These are phyloP conservation scores for Cladorhizidae sp. DNA, from an alignment of 37 sponge, comb jelly and placozoan species.

Conservation along the genomic window DNA sequence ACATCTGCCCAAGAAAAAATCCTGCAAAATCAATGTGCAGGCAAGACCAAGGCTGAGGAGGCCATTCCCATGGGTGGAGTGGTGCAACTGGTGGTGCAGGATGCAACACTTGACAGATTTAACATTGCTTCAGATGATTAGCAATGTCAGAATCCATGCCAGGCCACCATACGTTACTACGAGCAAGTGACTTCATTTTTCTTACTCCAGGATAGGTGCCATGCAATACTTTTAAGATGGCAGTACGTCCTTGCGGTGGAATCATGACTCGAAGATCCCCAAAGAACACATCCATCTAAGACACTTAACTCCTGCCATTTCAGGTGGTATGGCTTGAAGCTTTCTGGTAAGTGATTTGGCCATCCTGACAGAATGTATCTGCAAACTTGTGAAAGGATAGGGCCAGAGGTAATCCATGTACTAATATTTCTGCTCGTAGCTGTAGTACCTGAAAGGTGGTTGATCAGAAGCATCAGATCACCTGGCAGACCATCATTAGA, in stretches of 20 bases:
- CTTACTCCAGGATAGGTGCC: not conserved
- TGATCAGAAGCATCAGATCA: no score
- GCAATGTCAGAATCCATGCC: not conserved
- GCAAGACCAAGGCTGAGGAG: not conserved
- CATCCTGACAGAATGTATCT: no score
- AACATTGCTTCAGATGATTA: not conserved
- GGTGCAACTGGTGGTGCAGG: not conserved
- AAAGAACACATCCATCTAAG: no score
- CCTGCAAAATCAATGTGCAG: not conserved
- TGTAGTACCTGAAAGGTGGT: no score
- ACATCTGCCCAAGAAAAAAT: not conserved
- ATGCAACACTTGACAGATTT: not conserved
- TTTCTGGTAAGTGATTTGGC: no score
- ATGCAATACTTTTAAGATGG: not conserved
- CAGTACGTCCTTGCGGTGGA: not conserved
- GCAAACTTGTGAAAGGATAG: not conserved
- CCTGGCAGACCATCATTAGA: no score
- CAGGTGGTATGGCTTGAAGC: no score
- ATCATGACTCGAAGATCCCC: not conserved
- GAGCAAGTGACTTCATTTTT: not conserved
- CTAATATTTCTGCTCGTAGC: no score
- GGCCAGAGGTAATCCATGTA: no score
- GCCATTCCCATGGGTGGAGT: no score
- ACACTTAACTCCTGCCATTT: no score
- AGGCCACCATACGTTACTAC: no score